Evolutionary conservation across 1,140 invertebrate species (phyloP).

Genomic region (Mercenaria mercenaria): DNA sequence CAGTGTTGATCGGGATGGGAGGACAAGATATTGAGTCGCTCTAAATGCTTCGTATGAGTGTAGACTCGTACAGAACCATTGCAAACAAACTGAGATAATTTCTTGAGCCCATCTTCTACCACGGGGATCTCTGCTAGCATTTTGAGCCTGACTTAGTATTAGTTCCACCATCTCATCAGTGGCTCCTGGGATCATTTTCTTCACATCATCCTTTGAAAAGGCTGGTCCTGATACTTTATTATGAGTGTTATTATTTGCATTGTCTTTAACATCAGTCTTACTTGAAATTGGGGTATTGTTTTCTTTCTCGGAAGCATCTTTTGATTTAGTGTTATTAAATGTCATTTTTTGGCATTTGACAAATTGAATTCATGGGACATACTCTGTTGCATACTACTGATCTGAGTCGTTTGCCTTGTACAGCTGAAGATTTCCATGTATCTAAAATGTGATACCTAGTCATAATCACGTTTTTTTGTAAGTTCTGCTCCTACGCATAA

Average conservation of each 20-base stretch:
- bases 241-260: no score
- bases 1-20: slow-evolving; percentile 22
- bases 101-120: slow-evolving; percentile 50
- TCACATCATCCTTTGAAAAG: neutral
- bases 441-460: slow-evolving; percentile 27
- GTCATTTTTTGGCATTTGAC: neutral
- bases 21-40: neutral
- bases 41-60: slow-evolving; percentile 20
- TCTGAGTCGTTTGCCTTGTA: neutral
- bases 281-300: neutral
- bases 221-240: neutral
- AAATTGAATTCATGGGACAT: neutral
- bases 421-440: neutral
- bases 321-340: neutral
- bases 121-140: slow-evolving; percentile 1
- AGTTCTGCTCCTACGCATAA: neutral
- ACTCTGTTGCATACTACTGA: neutral
- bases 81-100: slow-evolving; percentile 39
- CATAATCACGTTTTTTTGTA: neutral
- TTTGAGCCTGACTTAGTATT: neutral
- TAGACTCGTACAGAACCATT: slow-evolving; percentile 40
- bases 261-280: no score
- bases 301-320: neutral
- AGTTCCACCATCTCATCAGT: slow-evolving; percentile 10
- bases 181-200: slow-evolving; percentile 17